Conservation (phyloP, 2,888 invertebrate genomes). For the Philonicus albiceps region DNA sequence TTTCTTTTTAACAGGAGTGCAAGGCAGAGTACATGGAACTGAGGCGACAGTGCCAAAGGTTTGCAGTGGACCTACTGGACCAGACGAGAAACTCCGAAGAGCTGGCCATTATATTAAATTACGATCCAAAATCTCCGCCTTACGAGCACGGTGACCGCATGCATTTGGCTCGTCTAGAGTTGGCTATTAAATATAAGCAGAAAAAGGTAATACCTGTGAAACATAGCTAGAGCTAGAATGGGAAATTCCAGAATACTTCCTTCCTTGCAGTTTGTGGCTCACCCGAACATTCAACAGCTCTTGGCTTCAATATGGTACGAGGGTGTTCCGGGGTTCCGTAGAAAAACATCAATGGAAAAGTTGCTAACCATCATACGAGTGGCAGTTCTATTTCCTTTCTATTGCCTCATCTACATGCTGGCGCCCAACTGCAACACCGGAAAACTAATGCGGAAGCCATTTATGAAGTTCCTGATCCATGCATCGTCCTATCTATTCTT, state of each 20-base stretch:
- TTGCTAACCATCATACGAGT: slow-evolving; percentile 77
- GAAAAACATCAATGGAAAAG: slow-evolving; percentile 79
- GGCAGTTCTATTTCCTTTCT: slow-evolving; percentile 85
- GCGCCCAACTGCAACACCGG: slow-evolving; percentile 83
- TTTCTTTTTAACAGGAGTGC: slow-evolving; percentile 72
- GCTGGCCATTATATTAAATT: slow-evolving; percentile 91
- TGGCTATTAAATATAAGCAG: slow-evolving; percentile 93
- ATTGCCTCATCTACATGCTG: slow-evolving; percentile 84
- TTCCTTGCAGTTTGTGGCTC: slow-evolving; percentile 82
- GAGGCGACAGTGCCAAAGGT: slow-evolving; percentile 86
- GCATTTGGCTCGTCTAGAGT: slow-evolving; percentile 83
- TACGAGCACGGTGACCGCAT: slow-evolving; percentile 83
- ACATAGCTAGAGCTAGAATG: background rate
- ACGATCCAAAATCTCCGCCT: slow-evolving; percentile 79
- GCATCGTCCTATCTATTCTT: slow-evolving; percentile 94
- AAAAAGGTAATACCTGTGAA: slow-evolving; percentile 74
- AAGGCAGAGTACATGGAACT: slow-evolving; percentile 87
- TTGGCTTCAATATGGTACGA: slow-evolving; percentile 94
- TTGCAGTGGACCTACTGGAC: slow-evolving; percentile 89
- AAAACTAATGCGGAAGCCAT: slow-evolving; percentile 88
- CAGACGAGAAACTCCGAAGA: slow-evolving; percentile 93
- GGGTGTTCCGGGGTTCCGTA: slow-evolving; percentile 90
- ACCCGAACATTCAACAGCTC: slow-evolving; percentile 93
- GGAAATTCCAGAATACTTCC: background rate
- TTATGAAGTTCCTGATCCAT: slow-evolving; percentile 96